A percentile compares a stretch with the other conserved stretches of the same genome.
Conservation (phyloP, 2,797 vertebrate genomes). For the Anabacerthia variegaticeps region DNA sequence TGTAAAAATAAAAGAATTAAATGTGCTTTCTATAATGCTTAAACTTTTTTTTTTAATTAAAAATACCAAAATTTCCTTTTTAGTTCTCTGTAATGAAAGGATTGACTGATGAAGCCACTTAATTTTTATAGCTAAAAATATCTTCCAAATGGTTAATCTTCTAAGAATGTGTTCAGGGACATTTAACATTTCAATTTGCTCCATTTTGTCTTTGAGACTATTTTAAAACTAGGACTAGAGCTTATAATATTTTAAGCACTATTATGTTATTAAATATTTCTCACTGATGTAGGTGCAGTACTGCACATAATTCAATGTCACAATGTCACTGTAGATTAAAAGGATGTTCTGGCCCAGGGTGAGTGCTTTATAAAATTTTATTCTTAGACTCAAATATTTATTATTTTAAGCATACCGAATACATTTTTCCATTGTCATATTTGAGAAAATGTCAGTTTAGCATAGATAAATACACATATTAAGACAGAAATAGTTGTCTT, state of each 20-base stretch:
- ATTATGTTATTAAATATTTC: constrained; percentile 72
- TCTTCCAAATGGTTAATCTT: constrained; percentile 32
- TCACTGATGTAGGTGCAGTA: constrained; percentile 45
- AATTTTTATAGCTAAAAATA: background rate
- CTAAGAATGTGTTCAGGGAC: background rate
- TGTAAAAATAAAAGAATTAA: background rate
- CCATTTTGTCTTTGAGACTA: constrained; percentile 49
- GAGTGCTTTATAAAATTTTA: constrained; percentile 1
- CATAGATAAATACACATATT: background rate
- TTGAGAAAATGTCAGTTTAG: background rate
- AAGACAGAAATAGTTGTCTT: background rate
- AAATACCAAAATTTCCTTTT: background rate
- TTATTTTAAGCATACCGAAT: background rate
- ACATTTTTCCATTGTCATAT: background rate
- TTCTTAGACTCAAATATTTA: constrained; percentile 14
- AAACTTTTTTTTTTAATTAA: background rate
- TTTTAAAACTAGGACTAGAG: constrained; percentile 45
- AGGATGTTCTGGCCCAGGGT: background rate
- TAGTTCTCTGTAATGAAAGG: background rate
- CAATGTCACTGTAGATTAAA: constrained; percentile 66
- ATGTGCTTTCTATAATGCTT: background rate
- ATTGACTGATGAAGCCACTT: constrained; percentile 17
- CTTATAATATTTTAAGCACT: constrained; percentile 65
- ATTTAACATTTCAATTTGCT: constrained; percentile 59
- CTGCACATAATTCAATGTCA: constrained; percentile 66